phyloP scores from a whole-genome alignment of 2,888 invertebrate genomes.

The Andrena hattorfiana region DNA sequence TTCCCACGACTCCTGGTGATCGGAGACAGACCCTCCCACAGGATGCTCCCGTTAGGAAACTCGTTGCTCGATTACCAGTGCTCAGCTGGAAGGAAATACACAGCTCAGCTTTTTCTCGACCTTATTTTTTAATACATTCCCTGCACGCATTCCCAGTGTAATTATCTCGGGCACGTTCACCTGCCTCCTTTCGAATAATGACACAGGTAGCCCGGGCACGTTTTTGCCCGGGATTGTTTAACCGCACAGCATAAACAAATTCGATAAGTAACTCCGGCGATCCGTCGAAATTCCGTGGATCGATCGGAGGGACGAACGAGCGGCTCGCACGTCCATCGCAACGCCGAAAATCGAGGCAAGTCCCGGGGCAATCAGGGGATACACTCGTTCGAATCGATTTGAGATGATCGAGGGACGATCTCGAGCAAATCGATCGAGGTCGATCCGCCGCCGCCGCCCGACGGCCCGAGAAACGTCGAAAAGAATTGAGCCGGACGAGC shows the following conservation, averaged over 20 bases:
- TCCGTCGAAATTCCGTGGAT: not conserved
- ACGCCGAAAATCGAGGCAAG: constrained; percentile 63
- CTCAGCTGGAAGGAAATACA: not conserved
- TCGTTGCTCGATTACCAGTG: not conserved
- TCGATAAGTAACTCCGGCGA: not conserved
- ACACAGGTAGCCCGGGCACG: not conserved
- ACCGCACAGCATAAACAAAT: constrained; percentile 25
- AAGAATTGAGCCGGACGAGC: constrained; percentile 66
- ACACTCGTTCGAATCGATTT: constrained; percentile 67
- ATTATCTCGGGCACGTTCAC: not conserved
- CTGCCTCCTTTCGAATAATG: not conserved
- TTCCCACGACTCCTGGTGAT: constrained; percentile 81
- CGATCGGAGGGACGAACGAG: not conserved
- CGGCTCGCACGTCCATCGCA: constrained; percentile 14
- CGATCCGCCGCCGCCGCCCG: constrained; percentile 44
- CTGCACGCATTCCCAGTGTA: not conserved
- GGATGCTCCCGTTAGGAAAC: not conserved
- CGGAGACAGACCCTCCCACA: constrained; percentile 65
- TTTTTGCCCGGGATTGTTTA: constrained; percentile 15
- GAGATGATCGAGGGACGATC: constrained; percentile 68
- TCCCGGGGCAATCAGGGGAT: constrained; percentile 58
- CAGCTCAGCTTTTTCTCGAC: not conserved
- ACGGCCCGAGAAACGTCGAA: constrained; percentile 60
- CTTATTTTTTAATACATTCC: not conserved
- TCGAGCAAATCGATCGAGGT: constrained; percentile 67